A percentile compares a stretch with the other conserved stretches of the same genome.
Evolutionary conservation across 2,888 invertebrate species (phyloP).

Genomic region (Mactromeris polynyma): DNA sequence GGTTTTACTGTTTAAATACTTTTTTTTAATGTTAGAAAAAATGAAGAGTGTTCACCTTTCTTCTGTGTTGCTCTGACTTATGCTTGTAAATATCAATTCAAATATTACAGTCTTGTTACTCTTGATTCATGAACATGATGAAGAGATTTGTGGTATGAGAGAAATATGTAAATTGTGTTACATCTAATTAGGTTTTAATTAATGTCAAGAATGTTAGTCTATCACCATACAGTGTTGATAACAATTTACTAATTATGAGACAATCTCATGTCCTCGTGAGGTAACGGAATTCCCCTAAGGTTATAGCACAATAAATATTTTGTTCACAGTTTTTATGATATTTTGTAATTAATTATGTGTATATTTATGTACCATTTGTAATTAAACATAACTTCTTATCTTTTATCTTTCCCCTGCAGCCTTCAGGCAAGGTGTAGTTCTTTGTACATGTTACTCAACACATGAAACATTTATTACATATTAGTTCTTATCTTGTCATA

Average conservation of each 20-base stretch:
- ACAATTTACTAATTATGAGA: background rate
- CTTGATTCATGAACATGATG: background rate
- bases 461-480: background rate
- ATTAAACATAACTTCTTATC: background rate
- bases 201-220: background rate
- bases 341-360: slow-evolving; percentile 15
- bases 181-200: background rate
- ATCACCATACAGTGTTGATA: background rate
- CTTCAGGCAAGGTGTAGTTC: background rate
- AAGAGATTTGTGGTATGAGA: background rate
- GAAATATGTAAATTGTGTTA: background rate
- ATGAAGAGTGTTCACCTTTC: no score
- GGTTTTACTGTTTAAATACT: no score
- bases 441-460: background rate
- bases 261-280: background rate
- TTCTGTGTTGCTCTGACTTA: no score
- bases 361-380: slow-evolving; percentile 11
- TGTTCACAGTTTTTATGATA: slow-evolving; percentile 13
- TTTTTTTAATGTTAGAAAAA: no score
- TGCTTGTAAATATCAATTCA: no score
- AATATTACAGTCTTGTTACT: background rate
- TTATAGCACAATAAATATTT: slow-evolving; percentile 7
- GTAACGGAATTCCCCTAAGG: slow-evolving; percentile 23
- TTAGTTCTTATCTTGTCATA: background rate
- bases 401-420: background rate